Base-by-base conservation (phyloP, 2,113 vertebrate genomes). In the Cephalopholis sonnerati region DNA sequence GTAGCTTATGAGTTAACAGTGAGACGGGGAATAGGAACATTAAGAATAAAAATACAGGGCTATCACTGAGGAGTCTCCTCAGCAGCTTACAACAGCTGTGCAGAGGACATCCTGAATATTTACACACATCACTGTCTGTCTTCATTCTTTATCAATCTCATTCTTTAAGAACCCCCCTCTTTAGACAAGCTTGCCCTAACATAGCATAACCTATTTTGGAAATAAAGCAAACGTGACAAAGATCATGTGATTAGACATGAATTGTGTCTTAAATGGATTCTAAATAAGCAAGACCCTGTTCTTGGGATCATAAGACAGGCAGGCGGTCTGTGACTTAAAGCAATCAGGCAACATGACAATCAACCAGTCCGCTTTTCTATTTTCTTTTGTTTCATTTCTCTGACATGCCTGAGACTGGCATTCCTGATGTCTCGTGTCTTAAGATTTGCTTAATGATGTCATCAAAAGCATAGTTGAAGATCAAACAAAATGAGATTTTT, bases 221-320 rank as follows among this genome's bases (percentile, higher is more conserved):
- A 44, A 53, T 62, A 8, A 48, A 44, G 63, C 18, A 29, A 62
- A 59, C 39, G 54, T 59, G 27, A 69, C 55, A 36, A 79, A 50
- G 62, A 89, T 90, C 84, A 79, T 81, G 79, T 88, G 78, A 92
- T 84, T 82, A 41, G 22, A 62, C 54, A 64, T 50, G 57, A 55
- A 46, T 58, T 77, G n/a, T 63, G 68, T 25, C 72, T 48, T 81
- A 82, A 89, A 86, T 67, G 92, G 67, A 72, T 59, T 15, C 50
- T 71, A 61, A 83, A 90, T 91, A 87, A 90, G 27, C 69, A 82
- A 59, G 64, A 54, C 22, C 82, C 74, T 93, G 87, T 87, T 92
- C 85, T 79, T 70, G 27, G 39, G 61, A 90, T 92, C 92, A 93
- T 79, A 84, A 90, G 90, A 91, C 84, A 86, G 20, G 39, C 72